Evolutionary conservation across 1,140 invertebrate species (phyloP), one percentile per base, ranked within the genome.

Genomic region (Bombyx mandarina): DNA sequence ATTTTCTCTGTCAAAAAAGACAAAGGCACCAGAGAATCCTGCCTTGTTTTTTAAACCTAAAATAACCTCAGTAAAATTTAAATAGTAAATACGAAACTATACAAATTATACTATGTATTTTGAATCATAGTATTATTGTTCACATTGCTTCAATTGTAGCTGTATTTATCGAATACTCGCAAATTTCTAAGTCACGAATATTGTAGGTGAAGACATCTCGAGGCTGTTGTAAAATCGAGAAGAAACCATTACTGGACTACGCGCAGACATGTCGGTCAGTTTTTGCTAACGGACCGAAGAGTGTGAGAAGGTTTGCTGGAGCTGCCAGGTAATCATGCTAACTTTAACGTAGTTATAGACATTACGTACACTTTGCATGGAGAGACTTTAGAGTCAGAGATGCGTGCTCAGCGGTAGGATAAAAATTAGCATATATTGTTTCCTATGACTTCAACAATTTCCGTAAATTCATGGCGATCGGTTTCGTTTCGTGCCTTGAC

Each of bases 251-350:
- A 35, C 79, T 96, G 57, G 92, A 91, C 43, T 96, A 95, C 71
- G 91, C 94, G 1, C 93, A 95, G 66, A 96, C 95, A 0, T 94
- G 93, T 3, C 91, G 93, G 71, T 89, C 91, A 43, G 93, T 93
- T 2, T 95, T 96, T 70, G 84, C 89, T 61, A 89, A 91, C 69
- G 94, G 94, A n/a, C 94, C 94, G 1, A 89, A 90, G 77, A 66
- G 66, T 8, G 49, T 94, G 3, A 79, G 90, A 57, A 82, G 67
- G 10, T 92, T 90, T 65, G 89, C 93, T 1, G 87, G 77, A 56
- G 88, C 89, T 65, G 92, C 92, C 46, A 91, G 88, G 91, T 92
- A 86, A 86, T 76, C 78, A 61, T 35, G 2, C 1, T 35, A 5
- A 35, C 26, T 35, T 35, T 35, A 5, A 35, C 26, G 26, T 35